A percentile compares a stretch with the other conserved stretches of the same genome.
phyloP scores from a whole-genome alignment of 2,888 invertebrate genomes.

The Mythimna vitellina region DNA sequence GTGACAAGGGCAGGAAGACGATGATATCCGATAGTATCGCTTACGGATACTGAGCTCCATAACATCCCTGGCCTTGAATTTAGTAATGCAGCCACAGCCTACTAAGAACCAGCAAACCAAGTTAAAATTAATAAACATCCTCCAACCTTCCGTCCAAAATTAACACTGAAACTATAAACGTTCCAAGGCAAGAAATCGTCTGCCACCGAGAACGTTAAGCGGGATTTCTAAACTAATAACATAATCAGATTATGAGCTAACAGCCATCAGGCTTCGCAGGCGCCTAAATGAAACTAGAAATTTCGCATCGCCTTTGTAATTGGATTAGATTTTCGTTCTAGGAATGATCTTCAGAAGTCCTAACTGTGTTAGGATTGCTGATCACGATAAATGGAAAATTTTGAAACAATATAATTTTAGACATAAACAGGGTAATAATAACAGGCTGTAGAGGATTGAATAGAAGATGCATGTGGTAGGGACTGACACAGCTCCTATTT shows the following conservation, averaged over 20 bases:
- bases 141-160: conserved; percentile 19
- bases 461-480: neutral
- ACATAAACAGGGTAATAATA: neutral
- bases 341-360: conserved; percentile 34
- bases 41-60: too few species aligned
- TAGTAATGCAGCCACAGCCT: neutral
- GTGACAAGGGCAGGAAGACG: too few species aligned
- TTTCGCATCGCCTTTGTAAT: conserved; percentile 62
- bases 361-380: neutral
- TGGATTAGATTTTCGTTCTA: conserved; percentile 62
- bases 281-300: conserved; percentile 69
- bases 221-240: conserved; percentile 67
- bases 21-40: too few species aligned
- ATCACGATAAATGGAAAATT: neutral
- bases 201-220: conserved; percentile 55
- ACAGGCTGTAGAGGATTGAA: too few species aligned
- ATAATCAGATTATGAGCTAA: conserved; percentile 74
- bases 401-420: neutral
- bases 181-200: conserved; percentile 35
- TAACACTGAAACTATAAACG: conserved; percentile 30
- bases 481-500: neutral
- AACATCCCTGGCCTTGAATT: neutral
- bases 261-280: conserved; percentile 65
- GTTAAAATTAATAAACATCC: conserved; percentile 18
- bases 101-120: conserved; percentile 1